These are phyloP conservation scores for Rhadina sibilatrix DNA, from an alignment of 2,113 vertebrate genomes.

Conservation along the genomic window DNA sequence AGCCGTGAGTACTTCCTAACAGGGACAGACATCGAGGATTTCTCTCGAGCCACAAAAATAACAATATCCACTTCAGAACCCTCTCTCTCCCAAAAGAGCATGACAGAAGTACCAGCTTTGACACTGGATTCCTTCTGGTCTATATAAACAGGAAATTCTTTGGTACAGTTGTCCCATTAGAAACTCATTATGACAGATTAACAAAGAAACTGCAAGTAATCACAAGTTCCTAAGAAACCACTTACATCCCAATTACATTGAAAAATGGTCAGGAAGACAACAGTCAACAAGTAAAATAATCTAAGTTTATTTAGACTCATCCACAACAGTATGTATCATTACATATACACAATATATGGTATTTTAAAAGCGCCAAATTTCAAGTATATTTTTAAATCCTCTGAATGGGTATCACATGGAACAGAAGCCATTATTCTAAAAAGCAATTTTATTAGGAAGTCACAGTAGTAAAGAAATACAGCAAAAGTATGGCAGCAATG, in stretches of 20 bases:
- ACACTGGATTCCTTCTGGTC: not conserved
- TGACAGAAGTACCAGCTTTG: not conserved
- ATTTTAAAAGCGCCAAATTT: not conserved
- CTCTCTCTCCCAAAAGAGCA: not conserved
- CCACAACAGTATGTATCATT: not conserved
- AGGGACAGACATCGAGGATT: not conserved
- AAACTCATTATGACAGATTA: constrained; percentile 15
- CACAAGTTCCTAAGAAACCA: not conserved
- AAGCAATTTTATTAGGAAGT: not conserved
- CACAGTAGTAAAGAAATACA: not conserved
- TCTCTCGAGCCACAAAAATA: not conserved
- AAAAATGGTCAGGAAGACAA: not conserved
- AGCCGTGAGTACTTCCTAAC: not conserved
- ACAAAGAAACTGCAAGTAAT: constrained; percentile 18
- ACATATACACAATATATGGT: not conserved
- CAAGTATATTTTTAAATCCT: not conserved
- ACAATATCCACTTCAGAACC: not conserved
- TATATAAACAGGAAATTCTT: constrained; percentile 9
- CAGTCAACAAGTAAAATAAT: not conserved
- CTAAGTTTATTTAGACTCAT: not conserved
- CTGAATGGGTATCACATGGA: rapidly evolving
- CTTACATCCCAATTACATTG: not conserved
- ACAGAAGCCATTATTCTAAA: not conserved
- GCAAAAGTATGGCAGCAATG: not conserved
- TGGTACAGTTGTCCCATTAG: not conserved